phyloP scores from a whole-genome alignment of 2,113 vertebrate species.

The Psittacus erithacus region DNA sequence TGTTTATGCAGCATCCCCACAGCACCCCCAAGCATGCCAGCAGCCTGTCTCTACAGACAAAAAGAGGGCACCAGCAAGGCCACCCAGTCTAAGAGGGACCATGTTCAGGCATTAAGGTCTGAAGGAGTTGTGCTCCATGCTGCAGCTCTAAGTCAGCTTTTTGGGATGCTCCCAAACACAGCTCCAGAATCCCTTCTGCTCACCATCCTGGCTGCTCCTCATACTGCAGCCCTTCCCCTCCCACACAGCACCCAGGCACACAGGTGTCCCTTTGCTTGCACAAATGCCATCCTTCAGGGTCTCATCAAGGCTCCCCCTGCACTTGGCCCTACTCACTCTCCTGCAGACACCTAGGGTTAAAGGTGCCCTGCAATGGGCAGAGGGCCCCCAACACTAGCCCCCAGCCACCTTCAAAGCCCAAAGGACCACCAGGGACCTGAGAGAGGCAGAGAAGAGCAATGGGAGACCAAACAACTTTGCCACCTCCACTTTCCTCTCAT shows the following conservation, averaged over 20 bases:
- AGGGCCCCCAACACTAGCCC: neutral
- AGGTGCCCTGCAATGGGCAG: neutral
- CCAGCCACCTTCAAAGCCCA: neutral
- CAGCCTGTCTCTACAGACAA: neutral
- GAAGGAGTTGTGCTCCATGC: neutral
- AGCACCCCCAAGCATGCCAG: accelerated
- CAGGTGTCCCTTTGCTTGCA: neutral
- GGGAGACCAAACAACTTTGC: neutral
- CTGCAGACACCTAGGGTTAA: neutral
- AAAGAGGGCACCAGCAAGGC: neutral
- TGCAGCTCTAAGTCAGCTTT: neutral
- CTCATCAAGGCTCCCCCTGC: neutral
- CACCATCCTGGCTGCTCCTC: neutral
- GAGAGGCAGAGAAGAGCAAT: neutral
- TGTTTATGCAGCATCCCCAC: accelerated
- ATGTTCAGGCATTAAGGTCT: neutral
- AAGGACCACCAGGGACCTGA: neutral
- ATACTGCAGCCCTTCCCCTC: neutral
- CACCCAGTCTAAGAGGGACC: neutral
- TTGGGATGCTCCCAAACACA: neutral
- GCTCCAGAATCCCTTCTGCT: neutral
- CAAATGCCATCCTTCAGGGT: neutral
- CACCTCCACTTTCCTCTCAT: neutral
- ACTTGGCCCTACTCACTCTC: neutral
- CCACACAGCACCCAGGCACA: neutral